Percentiles rank a stretch among this genome's conserved stretches.
phyloP scores from a whole-genome alignment of 2,888 invertebrate genomes.

The Drosophila kambysellisi region DNA sequence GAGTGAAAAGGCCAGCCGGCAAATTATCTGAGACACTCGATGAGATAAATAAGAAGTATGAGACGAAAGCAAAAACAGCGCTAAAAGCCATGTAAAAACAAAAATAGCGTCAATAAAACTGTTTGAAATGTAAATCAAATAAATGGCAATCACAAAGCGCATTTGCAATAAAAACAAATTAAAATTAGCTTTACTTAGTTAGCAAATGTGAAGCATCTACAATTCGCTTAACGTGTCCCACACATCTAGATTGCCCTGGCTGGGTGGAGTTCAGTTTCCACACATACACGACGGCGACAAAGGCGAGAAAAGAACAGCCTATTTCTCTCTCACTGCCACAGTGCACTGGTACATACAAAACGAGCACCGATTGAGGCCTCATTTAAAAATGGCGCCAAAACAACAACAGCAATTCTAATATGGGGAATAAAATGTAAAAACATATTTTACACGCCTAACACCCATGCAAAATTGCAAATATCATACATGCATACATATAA shows the following conservation, averaged over 20 bases:
- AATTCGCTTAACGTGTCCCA: conserved; percentile 25
- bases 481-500: neutral
- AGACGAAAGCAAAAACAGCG: conserved; percentile 55
- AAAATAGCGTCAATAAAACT: conserved; percentile 60
- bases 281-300: conserved; percentile 11
- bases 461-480: neutral
- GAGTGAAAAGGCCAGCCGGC: conserved; percentile 48
- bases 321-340: conserved; percentile 48
- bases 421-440: neutral
- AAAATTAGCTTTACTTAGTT: conserved; percentile 34
- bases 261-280: conserved; percentile 16
- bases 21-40: conserved; percentile 41
- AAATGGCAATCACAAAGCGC: conserved; percentile 40
- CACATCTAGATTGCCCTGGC: conserved; percentile 14
- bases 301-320: conserved; percentile 15
- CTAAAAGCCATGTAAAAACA: conserved; percentile 74
- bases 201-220: conserved; percentile 9
- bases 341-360: conserved; percentile 45
- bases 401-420: conserved; percentile 11
- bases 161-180: conserved; percentile 50
- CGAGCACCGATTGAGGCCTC: conserved; percentile 32
- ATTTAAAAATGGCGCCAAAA: conserved; percentile 74
- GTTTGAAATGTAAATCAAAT: conserved; percentile 48
- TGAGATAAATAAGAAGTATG: conserved; percentile 48
- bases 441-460: conserved; percentile 3